Percentiles rank a stretch among this genome's conserved stretches.
Evolutionary conservation across 2,113 vertebrate genomes (phyloP).

Genomic region (Chaetura pelagica): DNA sequence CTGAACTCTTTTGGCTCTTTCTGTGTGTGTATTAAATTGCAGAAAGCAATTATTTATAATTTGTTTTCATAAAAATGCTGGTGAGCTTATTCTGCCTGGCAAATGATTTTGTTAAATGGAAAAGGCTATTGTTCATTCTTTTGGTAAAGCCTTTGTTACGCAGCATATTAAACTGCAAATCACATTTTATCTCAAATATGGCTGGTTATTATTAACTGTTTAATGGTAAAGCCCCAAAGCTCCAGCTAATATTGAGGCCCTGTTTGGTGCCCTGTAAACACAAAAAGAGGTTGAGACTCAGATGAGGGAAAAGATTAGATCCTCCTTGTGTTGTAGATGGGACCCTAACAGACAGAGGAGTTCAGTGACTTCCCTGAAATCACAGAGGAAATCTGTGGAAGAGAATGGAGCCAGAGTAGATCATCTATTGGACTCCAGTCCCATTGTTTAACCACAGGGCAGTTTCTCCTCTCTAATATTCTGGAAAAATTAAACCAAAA

Average conservation of each 20-base stretch:
- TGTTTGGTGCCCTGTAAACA: not conserved
- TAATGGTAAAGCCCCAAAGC: slow-evolving; percentile 7
- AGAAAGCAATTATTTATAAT: slow-evolving; percentile 64
- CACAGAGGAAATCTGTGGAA: slow-evolving; percentile 15
- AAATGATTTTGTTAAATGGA: slow-evolving; percentile 53
- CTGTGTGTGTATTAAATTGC: slow-evolving; percentile 49
- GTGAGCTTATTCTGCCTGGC: slow-evolving; percentile 7
- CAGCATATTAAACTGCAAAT: slow-evolving; percentile 53
- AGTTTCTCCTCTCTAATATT: slow-evolving; percentile 33
- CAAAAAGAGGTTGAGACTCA: not conserved
- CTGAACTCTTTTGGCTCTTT: slow-evolving; percentile 38
- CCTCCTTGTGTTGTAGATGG: not conserved
- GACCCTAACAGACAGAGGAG: not conserved
- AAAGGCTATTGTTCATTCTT: slow-evolving; percentile 55
- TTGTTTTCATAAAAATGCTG: slow-evolving; percentile 50
- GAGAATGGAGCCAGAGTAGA: not conserved
- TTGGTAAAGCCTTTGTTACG: slow-evolving; percentile 55
- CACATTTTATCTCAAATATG: slow-evolving; percentile 50
- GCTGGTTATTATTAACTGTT: slow-evolving; percentile 49
- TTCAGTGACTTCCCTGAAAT: not conserved
- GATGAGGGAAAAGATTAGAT: not conserved
- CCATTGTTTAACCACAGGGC: slow-evolving; percentile 23
- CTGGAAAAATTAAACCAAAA: slow-evolving; percentile 41
- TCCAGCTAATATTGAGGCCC: not conserved
- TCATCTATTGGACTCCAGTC: not conserved